Conservation (phyloP, 1,140 invertebrate species). For the Goniozus legneri region DNA sequence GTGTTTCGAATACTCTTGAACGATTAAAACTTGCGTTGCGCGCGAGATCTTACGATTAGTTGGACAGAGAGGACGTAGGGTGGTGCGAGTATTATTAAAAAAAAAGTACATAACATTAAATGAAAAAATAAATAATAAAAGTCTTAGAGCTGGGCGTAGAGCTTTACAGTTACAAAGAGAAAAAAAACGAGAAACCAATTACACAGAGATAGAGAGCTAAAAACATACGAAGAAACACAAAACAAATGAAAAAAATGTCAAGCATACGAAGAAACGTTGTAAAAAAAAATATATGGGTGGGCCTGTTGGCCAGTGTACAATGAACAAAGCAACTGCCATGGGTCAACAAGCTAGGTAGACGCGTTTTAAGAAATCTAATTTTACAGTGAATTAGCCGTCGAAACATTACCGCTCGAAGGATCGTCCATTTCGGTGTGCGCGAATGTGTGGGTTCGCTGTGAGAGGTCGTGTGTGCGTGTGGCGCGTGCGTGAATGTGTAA, state of each 20-base stretch:
- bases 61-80: no score
- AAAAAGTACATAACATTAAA: slow-evolving; percentile 17
- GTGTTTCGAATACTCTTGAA: slow-evolving; percentile 32
- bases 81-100: slow-evolving; percentile 19
- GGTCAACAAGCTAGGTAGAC: slow-evolving; percentile 40
- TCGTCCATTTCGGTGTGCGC: slow-evolving; percentile 27
- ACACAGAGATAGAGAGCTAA: no score
- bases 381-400: slow-evolving; percentile 37
- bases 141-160: slow-evolving; percentile 20
- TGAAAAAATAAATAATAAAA: slow-evolving; percentile 22
- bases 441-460: slow-evolving; percentile 2
- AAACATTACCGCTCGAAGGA: slow-evolving; percentile 28
- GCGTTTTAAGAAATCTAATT: slow-evolving; percentile 41
- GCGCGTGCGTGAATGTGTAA: neutral
- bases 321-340: slow-evolving; percentile 50
- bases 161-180: no score
- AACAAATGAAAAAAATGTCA: slow-evolving; percentile 34
- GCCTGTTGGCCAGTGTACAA: slow-evolving; percentile 39
- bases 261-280: slow-evolving; percentile 38
- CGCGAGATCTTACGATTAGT: no score
- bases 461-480: no score
- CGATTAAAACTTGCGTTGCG: slow-evolving; percentile 27
- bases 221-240: slow-evolving; percentile 11
- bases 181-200: no score
- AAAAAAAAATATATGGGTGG: no score